These are phyloP conservation scores for Ochropacha duplaris DNA, from an alignment of 2,888 invertebrate genomes.

Conservation along the genomic window DNA sequence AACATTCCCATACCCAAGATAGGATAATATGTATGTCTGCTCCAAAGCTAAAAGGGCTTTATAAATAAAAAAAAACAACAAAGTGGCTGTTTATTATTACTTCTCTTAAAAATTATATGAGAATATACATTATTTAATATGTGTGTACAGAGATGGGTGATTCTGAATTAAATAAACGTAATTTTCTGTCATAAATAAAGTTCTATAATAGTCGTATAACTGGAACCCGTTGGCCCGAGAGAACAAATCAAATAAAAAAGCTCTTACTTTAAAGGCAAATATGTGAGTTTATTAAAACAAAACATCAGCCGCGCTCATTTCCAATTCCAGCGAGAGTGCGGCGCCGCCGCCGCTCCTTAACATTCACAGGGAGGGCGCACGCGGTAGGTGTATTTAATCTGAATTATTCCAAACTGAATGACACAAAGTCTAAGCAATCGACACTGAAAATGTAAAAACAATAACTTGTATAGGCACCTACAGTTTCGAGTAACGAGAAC, in stretches of 20 bases:
- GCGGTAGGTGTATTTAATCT: slow-evolving; percentile 79
- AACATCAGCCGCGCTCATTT: slow-evolving; percentile 69
- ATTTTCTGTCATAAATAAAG: slow-evolving; percentile 5
- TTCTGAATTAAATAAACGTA: slow-evolving; percentile 32
- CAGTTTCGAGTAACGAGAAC: slow-evolving; percentile 62
- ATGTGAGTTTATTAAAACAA: slow-evolving; percentile 77
- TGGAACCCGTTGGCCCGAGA: slow-evolving; percentile 39
- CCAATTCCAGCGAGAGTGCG: slow-evolving; percentile 66
- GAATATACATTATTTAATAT: not conserved
- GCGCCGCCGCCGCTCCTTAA: slow-evolving; percentile 59
- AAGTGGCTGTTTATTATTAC: too few species aligned
- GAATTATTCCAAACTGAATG: slow-evolving; percentile 75
- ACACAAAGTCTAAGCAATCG: slow-evolving; percentile 70
- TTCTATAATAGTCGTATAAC: slow-evolving; percentile 17
- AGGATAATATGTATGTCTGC: not conserved
- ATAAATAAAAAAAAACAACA: too few species aligned
- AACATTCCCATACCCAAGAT: not conserved
- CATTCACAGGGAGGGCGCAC: slow-evolving; percentile 61
- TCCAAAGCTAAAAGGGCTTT: too few species aligned
- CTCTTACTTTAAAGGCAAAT: slow-evolving; percentile 68
- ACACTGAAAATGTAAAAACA: slow-evolving; percentile 56
- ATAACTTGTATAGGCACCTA: slow-evolving; percentile 55
- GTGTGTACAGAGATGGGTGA: not conserved
- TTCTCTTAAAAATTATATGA: too few species aligned
- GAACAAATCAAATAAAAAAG: slow-evolving; percentile 70